Evolutionary conservation across 2,113 vertebrate genomes (phyloP).

Genomic region (Falco punctatus): DNA sequence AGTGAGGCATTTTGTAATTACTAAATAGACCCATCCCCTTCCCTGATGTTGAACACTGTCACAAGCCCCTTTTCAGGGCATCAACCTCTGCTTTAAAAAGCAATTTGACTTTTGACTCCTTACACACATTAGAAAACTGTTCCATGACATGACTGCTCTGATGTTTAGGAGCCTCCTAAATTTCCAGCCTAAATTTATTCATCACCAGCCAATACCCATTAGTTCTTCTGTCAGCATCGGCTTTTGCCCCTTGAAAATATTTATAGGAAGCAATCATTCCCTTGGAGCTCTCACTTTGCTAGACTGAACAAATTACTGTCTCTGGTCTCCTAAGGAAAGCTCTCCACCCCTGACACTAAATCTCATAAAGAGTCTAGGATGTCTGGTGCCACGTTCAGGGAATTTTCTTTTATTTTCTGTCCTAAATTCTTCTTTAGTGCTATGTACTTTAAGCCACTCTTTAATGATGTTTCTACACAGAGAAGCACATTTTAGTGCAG

Average conservation of each 20-base stretch:
- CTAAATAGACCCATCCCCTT: not conserved
- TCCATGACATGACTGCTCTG: not conserved
- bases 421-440: not conserved
- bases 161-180: not conserved
- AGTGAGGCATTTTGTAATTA: not conserved
- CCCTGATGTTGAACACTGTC: not conserved
- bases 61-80: not conserved
- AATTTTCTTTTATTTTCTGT: not conserved
- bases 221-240: not conserved
- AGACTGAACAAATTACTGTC: not conserved
- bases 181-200: not conserved
- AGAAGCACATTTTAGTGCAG: not conserved
- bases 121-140: not conserved
- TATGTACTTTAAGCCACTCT: not conserved
- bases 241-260: constrained; percentile 2
- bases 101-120: not conserved
- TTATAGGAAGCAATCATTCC: not conserved
- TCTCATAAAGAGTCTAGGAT: not conserved
- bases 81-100: not conserved
- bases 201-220: not conserved
- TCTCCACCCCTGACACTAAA: not conserved
- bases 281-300: not conserved
- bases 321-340: not conserved
- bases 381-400: not conserved
- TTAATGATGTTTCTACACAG: not conserved